Conservation (phyloP, 1,140 invertebrate species). For the Leptinotarsa texana region DNA sequence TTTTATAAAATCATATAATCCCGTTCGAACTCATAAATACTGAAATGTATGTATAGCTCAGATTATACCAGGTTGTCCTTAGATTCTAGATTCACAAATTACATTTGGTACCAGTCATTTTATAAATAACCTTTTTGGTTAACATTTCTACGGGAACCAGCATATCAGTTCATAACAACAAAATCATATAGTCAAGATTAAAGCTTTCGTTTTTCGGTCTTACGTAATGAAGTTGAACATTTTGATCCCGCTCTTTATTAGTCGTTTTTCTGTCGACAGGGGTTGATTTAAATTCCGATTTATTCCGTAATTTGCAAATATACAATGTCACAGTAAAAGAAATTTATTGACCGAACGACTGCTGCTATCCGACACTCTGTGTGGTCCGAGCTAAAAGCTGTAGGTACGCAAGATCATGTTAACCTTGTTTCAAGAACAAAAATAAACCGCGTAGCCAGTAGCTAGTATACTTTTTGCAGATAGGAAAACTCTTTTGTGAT, state of each 20-base stretch:
- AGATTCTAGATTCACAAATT: too few relatives aligned
- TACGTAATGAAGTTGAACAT: conserved; percentile 10
- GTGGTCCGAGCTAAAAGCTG: conserved; percentile 12
- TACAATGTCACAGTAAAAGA: conserved; percentile 17
- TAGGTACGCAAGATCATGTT: not conserved
- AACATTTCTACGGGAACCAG: too few relatives aligned
- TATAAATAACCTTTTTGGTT: too few relatives aligned
- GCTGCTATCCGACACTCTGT: conserved; percentile 12
- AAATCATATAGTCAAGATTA: not conserved
- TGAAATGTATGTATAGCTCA: too few relatives aligned
- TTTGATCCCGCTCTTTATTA: not conserved
- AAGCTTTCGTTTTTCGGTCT: not conserved
- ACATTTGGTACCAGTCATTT: too few relatives aligned
- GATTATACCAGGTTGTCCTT: too few relatives aligned
- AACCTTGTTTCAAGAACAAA: conserved; percentile 15
- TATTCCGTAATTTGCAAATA: conserved; percentile 21
- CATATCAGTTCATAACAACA: not conserved
- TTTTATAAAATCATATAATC: too few relatives aligned
- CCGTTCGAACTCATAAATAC: too few relatives aligned
- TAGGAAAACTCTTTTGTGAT: conserved; percentile 8
- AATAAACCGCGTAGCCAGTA: conserved; percentile 19
- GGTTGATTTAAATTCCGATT: not conserved
- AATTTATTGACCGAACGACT: conserved; percentile 17
- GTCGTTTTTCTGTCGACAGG: conserved; percentile 5
- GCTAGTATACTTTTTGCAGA: conserved; percentile 3